A percentile compares a stretch with the other conserved stretches of the same genome.
phyloP scores from a whole-genome alignment of 2,888 invertebrate genomes.

The Tyria jacobaeae region DNA sequence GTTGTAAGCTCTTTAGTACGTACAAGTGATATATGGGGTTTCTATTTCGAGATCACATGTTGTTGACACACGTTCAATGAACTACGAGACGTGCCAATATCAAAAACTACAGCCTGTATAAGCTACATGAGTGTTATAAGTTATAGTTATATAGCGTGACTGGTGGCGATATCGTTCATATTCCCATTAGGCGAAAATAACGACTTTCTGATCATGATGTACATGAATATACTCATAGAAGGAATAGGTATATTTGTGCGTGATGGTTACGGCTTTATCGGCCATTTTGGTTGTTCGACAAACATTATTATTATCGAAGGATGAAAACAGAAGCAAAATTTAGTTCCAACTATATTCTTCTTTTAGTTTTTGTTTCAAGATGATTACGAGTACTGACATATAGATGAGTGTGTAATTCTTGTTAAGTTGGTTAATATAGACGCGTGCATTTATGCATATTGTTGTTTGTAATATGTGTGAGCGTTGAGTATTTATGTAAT shows the following conservation, averaged over 20 bases:
- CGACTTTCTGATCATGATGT: constrained; percentile 28
- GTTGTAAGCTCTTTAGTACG: not conserved
- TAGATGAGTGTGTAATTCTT: not conserved
- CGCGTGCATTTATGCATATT: too few relatives aligned
- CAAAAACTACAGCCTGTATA: constrained; percentile 26
- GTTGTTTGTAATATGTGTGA: too few relatives aligned
- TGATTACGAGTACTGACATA: not conserved
- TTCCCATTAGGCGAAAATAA: constrained; percentile 42
- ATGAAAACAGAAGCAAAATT: not conserved
- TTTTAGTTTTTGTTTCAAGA: not conserved
- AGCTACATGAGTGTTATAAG: constrained; percentile 2
- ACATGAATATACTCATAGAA: not conserved
- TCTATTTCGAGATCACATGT: not conserved
- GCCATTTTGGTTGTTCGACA: not conserved
- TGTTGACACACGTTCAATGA: constrained; percentile 5
- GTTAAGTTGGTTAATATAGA: not conserved
- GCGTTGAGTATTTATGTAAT: too few relatives aligned
- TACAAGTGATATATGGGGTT: not conserved
- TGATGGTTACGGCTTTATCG: not conserved
- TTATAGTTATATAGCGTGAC: constrained; percentile 24
- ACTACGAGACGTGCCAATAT: constrained; percentile 2
- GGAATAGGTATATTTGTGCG: not conserved
- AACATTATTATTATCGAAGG: not conserved
- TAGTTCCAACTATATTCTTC: not conserved
- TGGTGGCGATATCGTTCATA: constrained; percentile 51